Evolutionary conservation across 2,888 invertebrate genomes (phyloP), one percentile per base, ranked within the genome.

Genomic region (Salpingus planirostris): DNA sequence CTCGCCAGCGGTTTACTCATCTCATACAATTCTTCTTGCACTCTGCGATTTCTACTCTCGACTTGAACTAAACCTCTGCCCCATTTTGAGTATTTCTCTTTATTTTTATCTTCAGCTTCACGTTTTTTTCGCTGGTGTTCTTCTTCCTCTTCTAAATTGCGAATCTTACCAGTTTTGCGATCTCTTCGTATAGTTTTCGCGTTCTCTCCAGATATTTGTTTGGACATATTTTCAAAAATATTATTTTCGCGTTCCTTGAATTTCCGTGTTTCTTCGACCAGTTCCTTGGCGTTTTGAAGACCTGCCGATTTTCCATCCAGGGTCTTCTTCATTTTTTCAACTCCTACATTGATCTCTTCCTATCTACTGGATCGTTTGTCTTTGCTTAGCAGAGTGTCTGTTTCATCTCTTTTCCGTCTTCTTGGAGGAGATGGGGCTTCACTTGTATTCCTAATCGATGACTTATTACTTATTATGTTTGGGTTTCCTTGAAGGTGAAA

Each of bases 1-100:
- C 97, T 71, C 0, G 97, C 93, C 29, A 98, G 62, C 0, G 96
- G 96, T 58, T 97, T 97, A 13, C 76, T 73, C 54, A 89, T 82
- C 59, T 95, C 95, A 48, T 89, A 78, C 1, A 83, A 55, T 50
- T 80, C 84, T n/a, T 86, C 80, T 13, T 78, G 71, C 2, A 85
- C 56, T 24, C 77, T 74, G 5, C 76, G 71, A 21, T 78, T 70
- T 29, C 78, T 76, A 10, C 80, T 79, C 57, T 88, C 80, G 1
- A 81, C 68, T 68, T 95, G 95, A 54, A 88, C 89, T 26, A 90
- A 52, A 0, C 91, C 91, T 67, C 73, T 83, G 27, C 84, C 84
- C 91, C 91, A 91, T 52, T 76, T 74, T 24, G 78, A 74, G 54
- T 91, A 91, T 51, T 84, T 80, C 33, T 79, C 80, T 53, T 84